Base-by-base conservation (phyloP, 1,140 invertebrate genomes). In the Brachionus asplanchnoidis region DNA sequence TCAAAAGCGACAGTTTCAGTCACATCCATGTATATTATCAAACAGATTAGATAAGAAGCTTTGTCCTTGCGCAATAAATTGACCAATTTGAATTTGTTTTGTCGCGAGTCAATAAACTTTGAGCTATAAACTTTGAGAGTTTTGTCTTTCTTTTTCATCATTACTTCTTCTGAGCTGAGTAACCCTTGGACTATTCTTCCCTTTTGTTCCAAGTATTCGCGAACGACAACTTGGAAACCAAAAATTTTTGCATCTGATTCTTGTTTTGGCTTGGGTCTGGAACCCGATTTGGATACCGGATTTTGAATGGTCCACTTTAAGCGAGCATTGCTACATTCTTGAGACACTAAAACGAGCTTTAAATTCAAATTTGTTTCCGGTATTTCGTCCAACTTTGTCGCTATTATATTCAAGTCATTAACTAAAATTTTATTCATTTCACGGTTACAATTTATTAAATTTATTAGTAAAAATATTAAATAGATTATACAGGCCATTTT, bases 21-120 rank as follows among this genome's bases (percentile, higher is more conserved):
- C 9, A 82, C 79, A 68, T 82, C 79, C 53, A 82, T 66, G 56
- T 82, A 82, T 42, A 82, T 82, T 36, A 82, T 82, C 26, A 82
- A 26, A n/a, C 79, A 82, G 12, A 82, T 82, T 20, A 65, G 23
- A 68, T 82, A 82, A 6, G 53, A 20, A 68, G 79, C 79, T 11
- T 26, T 60, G 17, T 82, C 65, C 44, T 65, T 82, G 8, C 79
- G 50, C 23, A 82, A 14, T 17, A 82, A 60, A 82, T 82, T 82
- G n/a, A 82, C 79, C n/a, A 82, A 20, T 20, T 82, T 82, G n/a
- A 82, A 82, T 46, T 82, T 82, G 26, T 42, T 82, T 46, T 82
- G 79, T 17, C 60, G 28, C 6, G 79, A 44, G 14, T 82, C 79
- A 26, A 82, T 82, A 40, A 82, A 82, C 11, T 82, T 82, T 6